Evolutionary conservation across 2,113 vertebrate genomes (phyloP).

Genomic region (Rattus rattus): DNA sequence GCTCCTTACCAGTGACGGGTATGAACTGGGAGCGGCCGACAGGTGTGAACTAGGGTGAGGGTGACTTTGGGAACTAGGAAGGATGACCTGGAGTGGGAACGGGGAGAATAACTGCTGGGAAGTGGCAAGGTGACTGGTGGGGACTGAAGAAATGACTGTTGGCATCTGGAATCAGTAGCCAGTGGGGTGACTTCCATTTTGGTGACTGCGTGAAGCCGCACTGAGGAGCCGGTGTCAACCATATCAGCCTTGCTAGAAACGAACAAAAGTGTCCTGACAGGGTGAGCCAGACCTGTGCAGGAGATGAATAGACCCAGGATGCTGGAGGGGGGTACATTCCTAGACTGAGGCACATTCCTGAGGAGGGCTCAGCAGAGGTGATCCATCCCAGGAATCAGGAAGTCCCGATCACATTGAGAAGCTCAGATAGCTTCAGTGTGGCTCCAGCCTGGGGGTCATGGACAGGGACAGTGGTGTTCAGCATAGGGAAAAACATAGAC

Average conservation of each 20-base stretch:
- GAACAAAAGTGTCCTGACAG: neutral
- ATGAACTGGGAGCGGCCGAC: neutral
- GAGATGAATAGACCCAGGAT: neutral
- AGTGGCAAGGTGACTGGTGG: neutral
- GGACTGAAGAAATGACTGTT: neutral
- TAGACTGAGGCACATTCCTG: neutral
- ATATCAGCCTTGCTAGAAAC: neutral
- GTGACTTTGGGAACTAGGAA: neutral
- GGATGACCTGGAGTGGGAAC: neutral
- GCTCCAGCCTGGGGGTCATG: neutral
- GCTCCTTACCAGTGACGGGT: neutral
- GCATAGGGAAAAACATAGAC: neutral
- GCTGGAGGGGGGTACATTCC: neutral
- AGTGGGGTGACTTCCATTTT: neutral
- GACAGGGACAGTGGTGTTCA: neutral
- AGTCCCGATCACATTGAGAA: neutral
- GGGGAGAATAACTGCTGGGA: neutral
- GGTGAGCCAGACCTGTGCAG: neutral
- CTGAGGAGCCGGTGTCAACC: neutral
- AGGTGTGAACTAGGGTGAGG: neutral
- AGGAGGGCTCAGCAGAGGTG: neutral
- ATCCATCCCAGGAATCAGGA: neutral
- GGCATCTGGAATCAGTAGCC: neutral
- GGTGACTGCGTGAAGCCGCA: neutral
- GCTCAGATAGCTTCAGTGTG: neutral